Base-by-base conservation (phyloP, 2,888 invertebrate species). In the Hermodice carunculata region DNA sequence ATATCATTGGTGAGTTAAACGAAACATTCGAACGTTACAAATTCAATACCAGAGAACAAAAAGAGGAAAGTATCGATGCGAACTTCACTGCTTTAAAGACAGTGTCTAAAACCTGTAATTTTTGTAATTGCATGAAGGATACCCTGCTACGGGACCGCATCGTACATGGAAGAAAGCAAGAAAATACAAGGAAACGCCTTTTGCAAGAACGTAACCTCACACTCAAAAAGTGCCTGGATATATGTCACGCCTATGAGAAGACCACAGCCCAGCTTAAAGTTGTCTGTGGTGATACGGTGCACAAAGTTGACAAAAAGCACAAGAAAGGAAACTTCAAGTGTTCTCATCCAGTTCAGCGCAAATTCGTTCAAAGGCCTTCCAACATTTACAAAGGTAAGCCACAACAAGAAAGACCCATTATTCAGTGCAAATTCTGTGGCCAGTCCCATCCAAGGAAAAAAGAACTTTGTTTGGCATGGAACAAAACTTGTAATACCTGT, bases 11-110 rank as follows among this genome's bases (percentile, higher is more conserved):
- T 6, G 53, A 53, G 22, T 14, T 53, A 5, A 53, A 53, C 22
- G 34, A 53, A 19, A 53, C 53, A 8, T 51, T 34, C 34, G 53
- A 53, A 34, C 31, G 53, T 14, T 53, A 34, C 22, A 5, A n/a
- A 6, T 53, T 53, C 37, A 53, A 53, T 22, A 34, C 11, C 32
- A 31, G 53, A 19, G 5, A 5, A 8, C 53, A 53, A 37, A 31
- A 31, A 17, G 31, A 31, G 8, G 53, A 53, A 34, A 17, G 4
- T 6, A 34, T 53, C 34, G 53, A 53, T 6, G 8, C 26, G 5
- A 34, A 37, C 14, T 14, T 37, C 11, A 14, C 37, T 14, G 37
- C 8, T 37, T 14, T 37, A 37, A 11, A 14, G 37, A 37, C 37
- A 37, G 8, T 37, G 37, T 14, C 14, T 11, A 37, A 37, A 37